Conservation (phyloP, 2,888 invertebrate genomes). For the Drosophila koepferae region DNA sequence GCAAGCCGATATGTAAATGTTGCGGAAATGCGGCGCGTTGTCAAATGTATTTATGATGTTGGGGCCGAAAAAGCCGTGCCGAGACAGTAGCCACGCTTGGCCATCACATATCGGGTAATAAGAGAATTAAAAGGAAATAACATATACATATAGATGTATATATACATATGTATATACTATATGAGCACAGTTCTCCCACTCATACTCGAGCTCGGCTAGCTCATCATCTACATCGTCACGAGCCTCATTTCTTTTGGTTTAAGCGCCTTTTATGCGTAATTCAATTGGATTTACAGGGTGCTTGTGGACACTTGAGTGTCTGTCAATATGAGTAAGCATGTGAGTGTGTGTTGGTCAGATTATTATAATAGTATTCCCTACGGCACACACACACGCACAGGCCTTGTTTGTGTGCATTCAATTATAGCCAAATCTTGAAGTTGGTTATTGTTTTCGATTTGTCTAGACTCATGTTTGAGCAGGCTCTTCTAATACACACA, state of each 20-base stretch:
- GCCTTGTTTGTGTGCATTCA: constrained; percentile 71
- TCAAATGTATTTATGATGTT: constrained; percentile 69
- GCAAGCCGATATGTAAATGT: constrained; percentile 69
- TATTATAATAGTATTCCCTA: constrained; percentile 73
- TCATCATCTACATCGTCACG: constrained; percentile 49
- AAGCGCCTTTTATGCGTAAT: constrained; percentile 79
- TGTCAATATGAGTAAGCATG: constrained; percentile 61
- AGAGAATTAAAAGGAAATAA: constrained; percentile 75
- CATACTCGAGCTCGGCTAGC: constrained; percentile 9
- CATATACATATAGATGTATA: neutral
- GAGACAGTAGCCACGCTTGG: constrained; percentile 33
- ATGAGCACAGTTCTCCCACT: neutral
- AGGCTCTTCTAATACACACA: constrained; percentile 17
- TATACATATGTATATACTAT: too few relatives aligned
- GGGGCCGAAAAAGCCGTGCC: constrained; percentile 16
- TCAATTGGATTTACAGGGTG: constrained; percentile 79
- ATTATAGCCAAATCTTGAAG: constrained; percentile 74
- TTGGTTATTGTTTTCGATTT: constrained; percentile 77
- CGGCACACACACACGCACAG: constrained; percentile 43
- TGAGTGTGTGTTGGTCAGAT: constrained; percentile 63
- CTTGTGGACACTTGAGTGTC: constrained; percentile 78
- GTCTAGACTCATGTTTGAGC: constrained; percentile 73
- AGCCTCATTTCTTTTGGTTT: constrained; percentile 70
- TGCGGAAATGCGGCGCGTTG: constrained; percentile 68
- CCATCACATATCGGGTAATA: constrained; percentile 71